Conservation (phyloP, 2,888 invertebrate species). For the Phrixothrix hirtus region DNA sequence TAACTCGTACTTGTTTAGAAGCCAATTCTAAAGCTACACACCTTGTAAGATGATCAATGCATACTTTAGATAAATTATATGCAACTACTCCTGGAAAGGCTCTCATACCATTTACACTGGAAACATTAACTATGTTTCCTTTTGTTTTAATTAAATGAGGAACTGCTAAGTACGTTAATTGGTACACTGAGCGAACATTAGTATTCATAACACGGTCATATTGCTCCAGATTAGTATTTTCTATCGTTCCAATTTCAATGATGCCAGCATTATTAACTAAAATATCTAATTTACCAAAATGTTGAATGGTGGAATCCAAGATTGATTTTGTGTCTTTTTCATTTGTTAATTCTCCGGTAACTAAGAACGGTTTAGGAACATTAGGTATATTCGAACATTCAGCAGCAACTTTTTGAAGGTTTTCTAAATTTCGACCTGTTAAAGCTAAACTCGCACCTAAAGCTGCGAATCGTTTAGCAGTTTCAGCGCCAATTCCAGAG, state of each 20-base stretch:
- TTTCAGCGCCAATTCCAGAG: slow-evolving; percentile 83
- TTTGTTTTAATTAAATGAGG: slow-evolving; percentile 82
- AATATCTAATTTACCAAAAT: slow-evolving; percentile 80
- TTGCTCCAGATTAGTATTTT: slow-evolving; percentile 82
- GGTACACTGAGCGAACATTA: slow-evolving; percentile 82
- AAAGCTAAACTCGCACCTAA: slow-evolving; percentile 76
- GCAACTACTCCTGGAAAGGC: slow-evolving; percentile 89
- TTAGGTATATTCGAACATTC: slow-evolving; percentile 58
- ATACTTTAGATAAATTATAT: slow-evolving; percentile 91
- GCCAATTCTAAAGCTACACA: slow-evolving; percentile 89
- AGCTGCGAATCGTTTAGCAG: slow-evolving; percentile 75
- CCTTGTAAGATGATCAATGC: slow-evolving; percentile 92
- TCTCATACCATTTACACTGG: slow-evolving; percentile 89
- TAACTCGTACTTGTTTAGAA: slow-evolving; percentile 81
- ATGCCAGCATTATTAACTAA: slow-evolving; percentile 90
- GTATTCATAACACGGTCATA: slow-evolving; percentile 88
- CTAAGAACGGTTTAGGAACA: slow-evolving; percentile 59
- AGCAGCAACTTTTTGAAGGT: slow-evolving; percentile 65
- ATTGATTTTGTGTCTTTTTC: slow-evolving; percentile 75
- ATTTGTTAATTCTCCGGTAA: slow-evolving; percentile 73
- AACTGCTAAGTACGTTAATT: slow-evolving; percentile 83
- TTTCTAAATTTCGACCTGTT: slow-evolving; percentile 71
- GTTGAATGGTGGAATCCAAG: slow-evolving; percentile 70
- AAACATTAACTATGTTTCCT: slow-evolving; percentile 94
- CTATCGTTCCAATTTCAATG: slow-evolving; percentile 79